Base-by-base conservation (phyloP, 1,140 invertebrate genomes). In the Arctopsyche grandis region DNA sequence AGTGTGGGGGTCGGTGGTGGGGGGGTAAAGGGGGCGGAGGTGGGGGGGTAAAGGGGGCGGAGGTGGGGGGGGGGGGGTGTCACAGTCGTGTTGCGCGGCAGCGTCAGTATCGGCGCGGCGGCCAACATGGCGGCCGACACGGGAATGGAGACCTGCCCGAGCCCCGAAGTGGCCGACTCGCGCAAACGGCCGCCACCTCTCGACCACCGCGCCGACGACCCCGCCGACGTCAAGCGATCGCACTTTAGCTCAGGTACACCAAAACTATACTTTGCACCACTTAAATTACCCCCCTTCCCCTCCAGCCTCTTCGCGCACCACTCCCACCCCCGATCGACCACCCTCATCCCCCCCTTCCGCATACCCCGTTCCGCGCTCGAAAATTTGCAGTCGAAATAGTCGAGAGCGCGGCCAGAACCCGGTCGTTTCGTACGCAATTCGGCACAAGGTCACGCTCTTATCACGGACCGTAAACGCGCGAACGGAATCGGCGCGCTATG, bases 111-210 rank as follows among this genome's bases (percentile, higher is more conserved):
- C 43, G 63, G 43, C 76, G 69, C 69, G 44, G 44, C 77, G 48
- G 56, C 85, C 90, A 91, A 92, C 87, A 94, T 93, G 93, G 93
- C 93, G 88, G 93, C 92, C 88, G 93, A 93, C 88, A 92, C 93
- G 89, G 92, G 92, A 90, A 93, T 93, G 92, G 92, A 93, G 90
- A 93, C 93, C 89, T 93, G 92, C 90, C 91, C 93, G 85, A 93
- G 93, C 89, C 93, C 93, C 88, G 93, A 82, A 66, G 93, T 93
- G 86, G 90, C 92, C 85, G 93, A 94, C 89, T 94, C 93, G 85
- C 92, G 95, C 89, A 96, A 96, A 91, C 91, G 95, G 86, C 95
- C 95, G 79, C 29, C n/a, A n/a, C n/a, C n/a, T n/a, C 91, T 95
- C 84, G 94, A 96, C 89, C 92, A 92, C 83, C 94, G 96, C 88